Percentiles rank a stretch among this genome's conserved stretches.
Conservation (phyloP, 2,113 vertebrate species). For the Poecile atricapillus region DNA sequence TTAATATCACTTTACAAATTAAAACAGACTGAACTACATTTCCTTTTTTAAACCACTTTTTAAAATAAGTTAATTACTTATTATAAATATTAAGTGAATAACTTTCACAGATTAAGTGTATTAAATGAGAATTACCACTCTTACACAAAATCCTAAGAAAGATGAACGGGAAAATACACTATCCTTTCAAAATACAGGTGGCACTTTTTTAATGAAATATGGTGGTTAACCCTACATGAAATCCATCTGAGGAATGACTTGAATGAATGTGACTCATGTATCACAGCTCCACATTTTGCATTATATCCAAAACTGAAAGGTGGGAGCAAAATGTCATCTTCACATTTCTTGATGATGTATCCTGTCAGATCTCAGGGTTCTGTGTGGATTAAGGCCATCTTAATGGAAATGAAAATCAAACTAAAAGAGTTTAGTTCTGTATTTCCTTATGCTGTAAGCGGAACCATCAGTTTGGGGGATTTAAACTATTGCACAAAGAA, state of each 20-base stretch:
- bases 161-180: background rate
- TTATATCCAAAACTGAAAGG: background rate
- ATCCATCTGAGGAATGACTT: background rate
- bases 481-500: background rate
- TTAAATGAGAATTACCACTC: background rate
- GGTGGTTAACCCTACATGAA: background rate
- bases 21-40: background rate
- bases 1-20: background rate
- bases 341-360: background rate
- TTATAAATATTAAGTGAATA: background rate
- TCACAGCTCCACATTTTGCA: background rate
- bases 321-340: background rate
- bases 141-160: background rate
- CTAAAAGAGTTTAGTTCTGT: background rate
- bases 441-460: background rate
- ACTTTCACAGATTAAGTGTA: background rate
- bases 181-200: background rate
- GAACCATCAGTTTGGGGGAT: background rate
- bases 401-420: background rate
- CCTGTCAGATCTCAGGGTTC: background rate
- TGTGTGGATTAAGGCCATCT: background rate
- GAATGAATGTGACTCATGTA: no score
- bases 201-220: background rate
- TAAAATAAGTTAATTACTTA: background rate
- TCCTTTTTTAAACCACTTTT: background rate